Percentiles rank a stretch among this genome's conserved stretches.
These are phyloP conservation scores for Ichneumon xanthorius DNA, from an alignment of 2,888 invertebrate genomes.

Conservation along the genomic window DNA sequence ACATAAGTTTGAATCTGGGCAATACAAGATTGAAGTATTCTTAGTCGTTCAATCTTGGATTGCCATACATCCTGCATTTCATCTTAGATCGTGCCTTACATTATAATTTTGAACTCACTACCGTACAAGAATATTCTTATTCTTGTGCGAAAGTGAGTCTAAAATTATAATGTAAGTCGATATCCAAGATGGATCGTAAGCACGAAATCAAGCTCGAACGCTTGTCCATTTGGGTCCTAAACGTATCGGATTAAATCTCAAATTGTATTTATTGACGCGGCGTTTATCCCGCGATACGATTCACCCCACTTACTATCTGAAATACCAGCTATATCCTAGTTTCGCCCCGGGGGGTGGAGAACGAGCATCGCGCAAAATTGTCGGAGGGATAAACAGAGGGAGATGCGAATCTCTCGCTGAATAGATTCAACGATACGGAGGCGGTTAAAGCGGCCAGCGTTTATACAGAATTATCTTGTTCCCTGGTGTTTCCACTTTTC, in stretches of 20 bases:
- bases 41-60: no score
- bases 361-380: constrained; percentile 11
- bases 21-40: no score
- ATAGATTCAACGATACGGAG: constrained; percentile 55
- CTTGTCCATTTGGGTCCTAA: background rate
- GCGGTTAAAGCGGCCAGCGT: constrained; percentile 58
- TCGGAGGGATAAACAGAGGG: constrained; percentile 15
- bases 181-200: background rate
- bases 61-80: no score
- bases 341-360: background rate
- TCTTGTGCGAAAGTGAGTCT: background rate
- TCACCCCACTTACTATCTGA: background rate
- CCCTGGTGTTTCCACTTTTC: constrained; percentile 38
- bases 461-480: constrained; percentile 64
- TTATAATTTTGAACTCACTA: background rate
- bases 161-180: background rate
- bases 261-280: constrained; percentile 4
- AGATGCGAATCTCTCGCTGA: constrained; percentile 43
- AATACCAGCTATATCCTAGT: background rate
- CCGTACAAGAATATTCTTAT: background rate
- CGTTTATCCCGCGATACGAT: constrained; percentile 3
- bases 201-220: background rate
- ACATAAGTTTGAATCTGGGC: no score
- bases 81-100: background rate
- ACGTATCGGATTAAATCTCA: background rate